Percentiles rank a stretch among this genome's conserved stretches.
These are phyloP conservation scores for Drosophila pseudoobscura DNA, from an alignment of 1,140 invertebrate genomes.

Conservation along the genomic window DNA sequence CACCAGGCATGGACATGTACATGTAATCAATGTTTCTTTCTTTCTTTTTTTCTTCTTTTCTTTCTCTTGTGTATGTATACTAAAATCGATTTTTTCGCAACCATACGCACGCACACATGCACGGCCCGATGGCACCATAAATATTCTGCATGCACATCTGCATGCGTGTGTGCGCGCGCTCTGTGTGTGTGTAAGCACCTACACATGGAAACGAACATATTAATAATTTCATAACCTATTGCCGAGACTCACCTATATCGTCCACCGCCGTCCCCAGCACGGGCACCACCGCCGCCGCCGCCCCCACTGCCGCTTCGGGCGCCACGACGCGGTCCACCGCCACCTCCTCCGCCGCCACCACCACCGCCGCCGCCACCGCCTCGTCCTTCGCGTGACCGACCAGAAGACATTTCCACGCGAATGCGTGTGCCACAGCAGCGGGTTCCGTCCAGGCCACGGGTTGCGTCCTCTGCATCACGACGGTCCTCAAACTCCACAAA, in stretches of 20 bases:
- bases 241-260: conserved; percentile 76
- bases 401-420: conserved; percentile 94
- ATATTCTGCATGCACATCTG: conserved; percentile 14
- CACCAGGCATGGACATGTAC: conserved; percentile 8
- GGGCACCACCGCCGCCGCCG: conserved; percentile 62
- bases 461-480: conserved; percentile 98
- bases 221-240: conserved; percentile 3
- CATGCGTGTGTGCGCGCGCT: no score
- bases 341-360: conserved; percentile 71
- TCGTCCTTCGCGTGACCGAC: conserved; percentile 89
- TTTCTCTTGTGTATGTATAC: conserved; percentile 53
- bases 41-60: background rate
- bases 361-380: conserved; percentile 85
- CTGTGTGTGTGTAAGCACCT: no score
- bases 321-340: conserved; percentile 32
- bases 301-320: conserved; percentile 52
- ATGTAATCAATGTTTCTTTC: conserved; percentile 10
- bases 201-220: no score
- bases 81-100: conserved; percentile 66
- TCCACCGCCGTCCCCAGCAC: conserved; percentile 66
- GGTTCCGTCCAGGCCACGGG: conserved; percentile 97
- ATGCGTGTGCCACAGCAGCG: conserved; percentile 93
- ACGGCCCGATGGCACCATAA: conserved; percentile 11
- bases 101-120: conserved; percentile 44
- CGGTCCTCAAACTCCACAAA: conserved; percentile 99